Conservation (phyloP, 2,888 invertebrate species). For the Acanthopleura granulata region DNA sequence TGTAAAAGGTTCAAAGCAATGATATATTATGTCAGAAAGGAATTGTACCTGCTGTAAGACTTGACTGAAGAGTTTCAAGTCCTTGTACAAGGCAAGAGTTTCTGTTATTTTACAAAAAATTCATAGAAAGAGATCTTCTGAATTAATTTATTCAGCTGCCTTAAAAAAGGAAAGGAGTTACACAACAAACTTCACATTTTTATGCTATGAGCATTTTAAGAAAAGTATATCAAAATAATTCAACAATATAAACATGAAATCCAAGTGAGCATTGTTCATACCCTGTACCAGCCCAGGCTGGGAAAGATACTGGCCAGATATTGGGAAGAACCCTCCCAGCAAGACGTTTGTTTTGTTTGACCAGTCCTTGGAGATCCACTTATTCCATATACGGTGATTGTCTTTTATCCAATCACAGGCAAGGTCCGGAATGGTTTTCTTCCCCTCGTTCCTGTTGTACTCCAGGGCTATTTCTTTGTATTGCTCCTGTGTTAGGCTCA, state of each 20-base stretch:
- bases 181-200: too few species aligned
- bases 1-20: conserved; percentile 74
- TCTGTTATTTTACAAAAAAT: too few species aligned
- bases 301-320: conserved; percentile 75
- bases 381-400: conserved; percentile 70
- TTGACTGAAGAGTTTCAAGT: too few species aligned
- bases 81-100: too few species aligned
- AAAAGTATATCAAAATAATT: too few species aligned
- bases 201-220: too few species aligned
- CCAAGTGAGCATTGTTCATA: conserved; percentile 39
- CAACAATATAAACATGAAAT: too few species aligned
- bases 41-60: too few species aligned
- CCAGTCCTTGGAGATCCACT: conserved; percentile 69
- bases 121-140: too few species aligned
- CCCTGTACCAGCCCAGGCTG: conserved; percentile 75
- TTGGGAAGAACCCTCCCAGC: conserved; percentile 81
- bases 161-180: too few species aligned
- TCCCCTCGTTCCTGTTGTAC: conserved; percentile 45
- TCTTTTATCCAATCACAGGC: conserved; percentile 80
- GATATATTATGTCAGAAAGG: conserved; percentile 74
- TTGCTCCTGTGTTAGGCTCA: conserved; percentile 72
- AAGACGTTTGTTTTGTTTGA: conserved; percentile 71
- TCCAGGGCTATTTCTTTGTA: conserved; percentile 72
- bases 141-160: too few species aligned
- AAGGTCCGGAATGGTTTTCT: conserved; percentile 65